A percentile compares a stretch with the other conserved stretches of the same genome.
Evolutionary conservation across 1,140 invertebrate species (phyloP).

Genomic region (Mactra quadrangularis): DNA sequence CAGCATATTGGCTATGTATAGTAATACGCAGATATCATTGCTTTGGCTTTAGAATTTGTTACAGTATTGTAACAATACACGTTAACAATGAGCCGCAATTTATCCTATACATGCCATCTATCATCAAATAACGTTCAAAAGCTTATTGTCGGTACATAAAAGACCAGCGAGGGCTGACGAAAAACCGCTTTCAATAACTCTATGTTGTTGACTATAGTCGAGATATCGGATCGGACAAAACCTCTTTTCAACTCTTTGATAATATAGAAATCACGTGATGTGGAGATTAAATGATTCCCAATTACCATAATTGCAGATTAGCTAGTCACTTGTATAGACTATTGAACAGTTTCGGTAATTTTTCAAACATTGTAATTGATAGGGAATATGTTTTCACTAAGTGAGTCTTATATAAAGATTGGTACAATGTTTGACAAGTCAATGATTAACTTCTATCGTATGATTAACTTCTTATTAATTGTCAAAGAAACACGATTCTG

Average conservation of each 20-base stretch:
- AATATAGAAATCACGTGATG: constrained; percentile 51
- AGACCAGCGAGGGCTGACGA: not conserved
- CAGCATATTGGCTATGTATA: constrained; percentile 25
- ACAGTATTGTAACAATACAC: constrained; percentile 55
- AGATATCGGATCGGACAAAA: constrained; percentile 39
- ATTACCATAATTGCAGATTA: constrained; percentile 60
- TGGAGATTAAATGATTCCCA: constrained; percentile 49
- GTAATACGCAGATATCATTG: constrained; percentile 28
- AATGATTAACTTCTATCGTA: no score
- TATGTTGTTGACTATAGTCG: constrained; percentile 13
- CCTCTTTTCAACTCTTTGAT: constrained; percentile 60
- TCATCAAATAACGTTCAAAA: constrained; percentile 41
- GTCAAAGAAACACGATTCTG: no score
- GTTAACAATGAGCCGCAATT: constrained; percentile 50
- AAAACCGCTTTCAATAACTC: constrained; percentile 51
- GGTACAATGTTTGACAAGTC: no score
- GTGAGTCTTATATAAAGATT: no score
- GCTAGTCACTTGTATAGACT: not conserved
- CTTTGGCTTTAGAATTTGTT: constrained; percentile 53
- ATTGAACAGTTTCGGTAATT: no score
- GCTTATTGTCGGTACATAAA: constrained; percentile 43
- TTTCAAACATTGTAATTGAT: no score
- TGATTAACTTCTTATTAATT: no score
- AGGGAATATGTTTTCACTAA: no score
- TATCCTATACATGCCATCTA: constrained; percentile 50